Percentiles rank a stretch among this genome's conserved stretches.
These are phyloP conservation scores for Gonioctena quinquepunctata DNA, from an alignment of 1,140 invertebrate genomes.

Conservation along the genomic window DNA sequence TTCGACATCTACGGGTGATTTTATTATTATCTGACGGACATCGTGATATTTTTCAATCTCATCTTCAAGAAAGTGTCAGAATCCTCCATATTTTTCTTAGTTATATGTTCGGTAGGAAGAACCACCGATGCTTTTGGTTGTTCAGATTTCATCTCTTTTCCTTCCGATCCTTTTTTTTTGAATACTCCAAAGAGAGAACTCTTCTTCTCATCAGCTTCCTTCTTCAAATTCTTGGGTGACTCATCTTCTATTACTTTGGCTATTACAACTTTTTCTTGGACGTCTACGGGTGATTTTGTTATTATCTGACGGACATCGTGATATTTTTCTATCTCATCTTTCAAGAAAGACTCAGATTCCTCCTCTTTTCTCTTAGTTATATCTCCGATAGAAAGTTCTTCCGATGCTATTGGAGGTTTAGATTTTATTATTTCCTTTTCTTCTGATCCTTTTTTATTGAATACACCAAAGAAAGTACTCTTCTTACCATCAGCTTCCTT, in stretches of 20 bases:
- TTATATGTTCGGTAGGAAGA: not conserved
- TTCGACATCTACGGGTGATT: not conserved
- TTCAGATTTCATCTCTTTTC: not conserved
- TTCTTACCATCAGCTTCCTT: conserved; percentile 25
- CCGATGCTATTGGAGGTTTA: not conserved
- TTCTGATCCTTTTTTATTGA: conserved; percentile 11
- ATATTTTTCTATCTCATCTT: conserved; percentile 27
- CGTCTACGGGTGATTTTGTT: not conserved
- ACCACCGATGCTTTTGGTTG: not conserved
- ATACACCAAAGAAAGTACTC: conserved; percentile 26
- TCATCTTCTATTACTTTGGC: not conserved
- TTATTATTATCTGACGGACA: not conserved
- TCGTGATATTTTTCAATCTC: conserved; percentile 28
- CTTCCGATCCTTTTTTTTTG: conserved; percentile 18
- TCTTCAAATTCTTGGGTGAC: not conserved
- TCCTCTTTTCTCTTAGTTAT: conserved; percentile 18
- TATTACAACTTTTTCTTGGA: not conserved
- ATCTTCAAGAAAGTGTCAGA: conserved; percentile 18
- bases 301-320: conserved; percentile 24
- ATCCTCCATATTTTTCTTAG: not conserved
- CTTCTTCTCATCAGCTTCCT: not conserved
- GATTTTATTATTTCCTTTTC: not conserved
- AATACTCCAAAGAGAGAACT: conserved; percentile 21
- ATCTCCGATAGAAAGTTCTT: not conserved
- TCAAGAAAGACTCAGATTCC: conserved; percentile 14